These are phyloP conservation scores for Hypercompe scribonia DNA, from an alignment of 2,888 invertebrate genomes.

Conservation along the genomic window DNA sequence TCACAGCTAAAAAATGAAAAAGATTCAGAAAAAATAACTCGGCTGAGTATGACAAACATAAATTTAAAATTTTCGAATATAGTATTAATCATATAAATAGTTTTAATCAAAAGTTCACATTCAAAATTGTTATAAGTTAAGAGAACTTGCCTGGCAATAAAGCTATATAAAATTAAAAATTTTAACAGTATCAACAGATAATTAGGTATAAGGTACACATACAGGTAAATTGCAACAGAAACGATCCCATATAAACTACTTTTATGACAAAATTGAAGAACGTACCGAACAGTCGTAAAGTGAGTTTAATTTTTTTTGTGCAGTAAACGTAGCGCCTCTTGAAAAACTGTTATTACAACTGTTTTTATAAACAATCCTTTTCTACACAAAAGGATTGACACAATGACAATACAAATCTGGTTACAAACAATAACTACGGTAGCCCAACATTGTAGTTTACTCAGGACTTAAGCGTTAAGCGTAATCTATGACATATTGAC, in stretches of 20 bases:
- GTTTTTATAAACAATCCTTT: constrained; percentile 66
- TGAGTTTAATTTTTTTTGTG: constrained; percentile 5
- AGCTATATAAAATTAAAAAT: no score
- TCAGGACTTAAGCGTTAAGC: constrained; percentile 49
- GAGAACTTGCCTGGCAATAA: not conserved
- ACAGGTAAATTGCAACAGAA: not conserved
- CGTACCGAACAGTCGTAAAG: not conserved
- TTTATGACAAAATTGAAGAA: not conserved
- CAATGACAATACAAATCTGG: constrained; percentile 74
- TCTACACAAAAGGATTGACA: constrained; percentile 70
- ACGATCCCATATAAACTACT: no score
- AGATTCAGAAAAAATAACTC: not conserved
- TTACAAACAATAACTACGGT: constrained; percentile 77
- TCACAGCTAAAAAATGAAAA: not conserved
- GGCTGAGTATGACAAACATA: not conserved
- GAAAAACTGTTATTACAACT: constrained; percentile 30
- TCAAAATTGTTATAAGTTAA: not conserved
- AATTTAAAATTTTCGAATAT: no score
- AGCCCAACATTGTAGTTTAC: constrained; percentile 66
- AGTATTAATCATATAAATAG: not conserved
- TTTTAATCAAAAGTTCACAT: not conserved
- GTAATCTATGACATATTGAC: constrained; percentile 70
- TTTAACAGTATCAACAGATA: no score
- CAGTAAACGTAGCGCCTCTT: constrained; percentile 9
- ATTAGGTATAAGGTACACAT: no score